phyloP scores from a whole-genome alignment of 2,797 vertebrate genomes.

The Poecilia wingei region DNA sequence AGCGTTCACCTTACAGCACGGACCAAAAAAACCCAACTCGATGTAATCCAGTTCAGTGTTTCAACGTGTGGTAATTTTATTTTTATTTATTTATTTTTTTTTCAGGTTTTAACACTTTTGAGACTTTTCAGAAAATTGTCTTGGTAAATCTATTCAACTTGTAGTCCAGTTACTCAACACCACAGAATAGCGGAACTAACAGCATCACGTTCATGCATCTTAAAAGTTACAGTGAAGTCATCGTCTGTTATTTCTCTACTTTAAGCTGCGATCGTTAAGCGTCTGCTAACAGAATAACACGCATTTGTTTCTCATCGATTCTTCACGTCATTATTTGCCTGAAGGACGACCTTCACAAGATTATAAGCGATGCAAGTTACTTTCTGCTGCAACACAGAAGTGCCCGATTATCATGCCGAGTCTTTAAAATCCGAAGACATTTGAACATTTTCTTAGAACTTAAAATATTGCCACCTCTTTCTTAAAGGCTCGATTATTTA shows the following conservation, averaged over 20 bases:
- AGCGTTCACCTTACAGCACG: conserved; percentile 46
- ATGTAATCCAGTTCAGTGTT: conserved; percentile 21
- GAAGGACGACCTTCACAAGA: conserved; percentile 46
- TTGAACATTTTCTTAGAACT: neutral
- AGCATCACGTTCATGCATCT: conserved; percentile 19
- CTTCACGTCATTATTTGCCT: conserved; percentile 18
- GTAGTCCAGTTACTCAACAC: neutral
- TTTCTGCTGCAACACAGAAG: conserved; percentile 58
- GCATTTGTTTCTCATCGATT: neutral
- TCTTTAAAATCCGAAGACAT: conserved; percentile 18
- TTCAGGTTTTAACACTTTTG: conserved; percentile 23
- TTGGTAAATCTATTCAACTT: neutral
- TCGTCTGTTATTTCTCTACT: neutral
- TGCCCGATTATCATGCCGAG: conserved; percentile 47
- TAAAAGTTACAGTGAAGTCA: neutral
- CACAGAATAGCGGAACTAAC: neutral
- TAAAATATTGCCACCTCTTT: neutral
- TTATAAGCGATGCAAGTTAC: conserved; percentile 30
- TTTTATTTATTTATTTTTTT: too few relatives aligned
- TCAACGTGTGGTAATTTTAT: neutral
- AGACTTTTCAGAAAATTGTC: conserved; percentile 15
- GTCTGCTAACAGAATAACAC: conserved; percentile 2
- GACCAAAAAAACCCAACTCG: conserved; percentile 45
- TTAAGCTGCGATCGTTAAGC: conserved; percentile 3
- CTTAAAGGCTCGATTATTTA: conserved; percentile 9